Conservation (phyloP, 1,140 invertebrate species). For the Archivesica marissinica region DNA sequence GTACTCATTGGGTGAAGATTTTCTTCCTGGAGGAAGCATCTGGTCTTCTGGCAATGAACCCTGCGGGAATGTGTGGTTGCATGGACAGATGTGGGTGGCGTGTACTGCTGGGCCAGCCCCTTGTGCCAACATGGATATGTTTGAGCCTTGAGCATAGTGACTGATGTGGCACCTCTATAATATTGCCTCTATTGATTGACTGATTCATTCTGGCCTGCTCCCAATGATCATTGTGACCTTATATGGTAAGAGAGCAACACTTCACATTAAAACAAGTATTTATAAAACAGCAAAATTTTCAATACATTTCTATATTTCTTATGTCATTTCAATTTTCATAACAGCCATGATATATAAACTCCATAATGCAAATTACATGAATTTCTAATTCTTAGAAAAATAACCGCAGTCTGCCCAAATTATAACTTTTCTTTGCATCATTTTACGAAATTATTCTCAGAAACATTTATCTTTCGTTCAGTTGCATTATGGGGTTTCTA, state of each 20-base stretch:
- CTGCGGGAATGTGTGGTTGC: constrained; percentile 32
- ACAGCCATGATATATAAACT: too few relatives aligned
- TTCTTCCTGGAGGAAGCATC: constrained; percentile 19
- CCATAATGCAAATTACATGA: too few relatives aligned
- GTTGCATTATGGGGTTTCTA: too few relatives aligned
- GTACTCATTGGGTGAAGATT: background rate
- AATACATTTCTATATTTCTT: background rate
- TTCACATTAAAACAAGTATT: constrained; percentile 35
- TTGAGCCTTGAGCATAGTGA: constrained; percentile 46
- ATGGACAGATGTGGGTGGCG: constrained; percentile 34
- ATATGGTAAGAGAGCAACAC: constrained; percentile 60
- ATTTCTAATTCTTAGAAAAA: too few relatives aligned
- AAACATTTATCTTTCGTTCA: too few relatives aligned
- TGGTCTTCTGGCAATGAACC: constrained; percentile 39
- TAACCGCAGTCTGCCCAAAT: too few relatives aligned
- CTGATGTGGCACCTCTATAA: constrained; percentile 45
- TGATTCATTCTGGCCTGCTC: constrained; percentile 38
- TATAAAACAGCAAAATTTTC: background rate
- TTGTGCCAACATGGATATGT: constrained; percentile 25
- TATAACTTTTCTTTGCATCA: too few relatives aligned
- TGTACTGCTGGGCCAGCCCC: constrained; percentile 54
- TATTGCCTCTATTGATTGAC: constrained; percentile 34
- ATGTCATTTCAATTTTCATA: too few relatives aligned
- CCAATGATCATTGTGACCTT: constrained; percentile 52
- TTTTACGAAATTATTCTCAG: too few relatives aligned